A percentile compares a stretch with the other conserved stretches of the same genome.
Conservation (phyloP, 2,797 vertebrate genomes). For the Leptatherina wallacei region DNA sequence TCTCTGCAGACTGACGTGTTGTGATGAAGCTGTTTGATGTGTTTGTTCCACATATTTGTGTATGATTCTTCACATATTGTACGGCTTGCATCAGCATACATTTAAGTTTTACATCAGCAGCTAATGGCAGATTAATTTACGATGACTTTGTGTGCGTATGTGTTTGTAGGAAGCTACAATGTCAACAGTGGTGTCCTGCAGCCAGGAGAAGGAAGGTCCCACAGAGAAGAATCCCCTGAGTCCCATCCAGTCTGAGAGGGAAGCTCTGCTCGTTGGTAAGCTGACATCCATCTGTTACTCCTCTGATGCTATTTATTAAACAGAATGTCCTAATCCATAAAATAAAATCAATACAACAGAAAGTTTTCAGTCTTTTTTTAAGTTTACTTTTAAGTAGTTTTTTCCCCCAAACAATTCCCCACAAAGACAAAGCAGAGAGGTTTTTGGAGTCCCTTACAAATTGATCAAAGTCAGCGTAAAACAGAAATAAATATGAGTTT, state of each 20-base stretch:
- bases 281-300: background rate
- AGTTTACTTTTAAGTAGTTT: background rate
- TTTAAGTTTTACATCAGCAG: conserved; percentile 32
- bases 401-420: background rate
- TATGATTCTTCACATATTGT: conserved; percentile 39
- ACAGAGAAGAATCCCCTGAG: conserved; percentile 83
- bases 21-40: conserved; percentile 45
- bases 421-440: background rate
- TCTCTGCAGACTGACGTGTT: conserved; percentile 33
- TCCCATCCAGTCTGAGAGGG: conserved; percentile 91
- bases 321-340: background rate
- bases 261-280: conserved; percentile 92
- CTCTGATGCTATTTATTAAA: background rate
- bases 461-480: background rate
- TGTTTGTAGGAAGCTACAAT: conserved; percentile 80
- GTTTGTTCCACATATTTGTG: conserved; percentile 28
- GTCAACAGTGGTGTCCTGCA: conserved; percentile 86
- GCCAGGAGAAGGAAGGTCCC: conserved; percentile 88
- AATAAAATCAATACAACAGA: background rate
- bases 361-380: background rate
- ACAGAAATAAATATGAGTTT: background rate
- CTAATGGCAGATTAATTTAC: background rate
- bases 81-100: conserved; percentile 16
- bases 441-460: background rate
- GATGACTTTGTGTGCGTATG: conserved; percentile 2